Conservation (phyloP, 2,888 invertebrate species). For the Drosophila suboccidentalis region DNA sequence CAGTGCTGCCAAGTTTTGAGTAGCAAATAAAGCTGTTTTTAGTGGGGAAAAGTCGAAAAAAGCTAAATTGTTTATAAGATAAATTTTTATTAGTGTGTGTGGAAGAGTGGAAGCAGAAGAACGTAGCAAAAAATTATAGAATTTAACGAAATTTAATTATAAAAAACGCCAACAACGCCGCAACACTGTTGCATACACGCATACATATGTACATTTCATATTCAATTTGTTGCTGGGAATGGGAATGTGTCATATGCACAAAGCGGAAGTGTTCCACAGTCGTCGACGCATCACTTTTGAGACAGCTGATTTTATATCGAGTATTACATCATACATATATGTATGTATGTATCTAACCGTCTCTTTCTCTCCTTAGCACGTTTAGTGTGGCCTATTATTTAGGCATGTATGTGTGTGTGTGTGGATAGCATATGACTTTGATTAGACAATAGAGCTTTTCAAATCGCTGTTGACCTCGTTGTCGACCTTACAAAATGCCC, state of each 20-base stretch:
- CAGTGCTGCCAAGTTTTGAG: neutral
- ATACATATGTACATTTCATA: slow-evolving; percentile 6
- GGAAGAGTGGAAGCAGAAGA: no score
- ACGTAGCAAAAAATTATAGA: no score
- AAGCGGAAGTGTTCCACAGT: slow-evolving; percentile 44
- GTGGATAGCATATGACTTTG: slow-evolving; percentile 52
- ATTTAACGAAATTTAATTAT: no score
- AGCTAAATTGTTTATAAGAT: neutral
- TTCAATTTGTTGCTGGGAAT: neutral
- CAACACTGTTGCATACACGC: neutral
- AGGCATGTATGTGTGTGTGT: slow-evolving; percentile 22
- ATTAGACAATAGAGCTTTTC: slow-evolving; percentile 66
- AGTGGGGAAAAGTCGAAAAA: neutral
- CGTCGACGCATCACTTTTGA: slow-evolving; percentile 26
- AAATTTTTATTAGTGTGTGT: no score
- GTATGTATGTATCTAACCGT: neutral
- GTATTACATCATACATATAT: slow-evolving; percentile 35
- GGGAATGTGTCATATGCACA: slow-evolving; percentile 36
- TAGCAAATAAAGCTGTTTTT: neutral
- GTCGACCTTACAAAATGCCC: slow-evolving; percentile 71
- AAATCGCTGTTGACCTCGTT: slow-evolving; percentile 69
- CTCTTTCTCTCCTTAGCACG: slow-evolving; percentile 21
- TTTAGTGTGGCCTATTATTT: slow-evolving; percentile 47
- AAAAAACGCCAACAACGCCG: no score
- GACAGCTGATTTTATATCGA: slow-evolving; percentile 29